These are phyloP conservation scores for Actenoides hombroni DNA, from an alignment of 2,113 vertebrate genomes.

Conservation along the genomic window DNA sequence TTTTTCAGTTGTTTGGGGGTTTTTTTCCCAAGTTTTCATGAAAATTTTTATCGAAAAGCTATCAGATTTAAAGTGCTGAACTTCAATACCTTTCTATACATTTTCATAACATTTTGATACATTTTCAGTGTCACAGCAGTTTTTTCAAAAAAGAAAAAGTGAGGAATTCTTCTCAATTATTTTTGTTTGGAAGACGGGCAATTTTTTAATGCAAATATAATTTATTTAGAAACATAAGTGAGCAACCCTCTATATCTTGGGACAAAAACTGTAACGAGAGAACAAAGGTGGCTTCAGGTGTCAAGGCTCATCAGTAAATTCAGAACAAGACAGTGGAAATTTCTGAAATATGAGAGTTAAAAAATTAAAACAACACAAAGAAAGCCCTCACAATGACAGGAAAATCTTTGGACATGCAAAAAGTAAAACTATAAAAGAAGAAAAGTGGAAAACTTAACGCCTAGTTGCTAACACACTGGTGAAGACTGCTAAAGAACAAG, in stretches of 20 bases:
- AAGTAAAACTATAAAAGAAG: not conserved
- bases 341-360: not conserved
- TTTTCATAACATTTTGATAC: constrained; percentile 37
- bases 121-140: not conserved
- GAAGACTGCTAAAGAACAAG: not conserved
- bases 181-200: not conserved
- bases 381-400: not conserved
- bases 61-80: not conserved
- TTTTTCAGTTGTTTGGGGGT: not conserved
- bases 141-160: not conserved
- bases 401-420: not conserved
- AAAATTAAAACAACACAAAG: not conserved
- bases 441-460: not conserved
- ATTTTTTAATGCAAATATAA: not conserved
- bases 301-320: not conserved
- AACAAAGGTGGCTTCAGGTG: not conserved
- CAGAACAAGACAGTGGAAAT: not conserved
- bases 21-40: not conserved
- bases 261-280: not conserved
- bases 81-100: not conserved
- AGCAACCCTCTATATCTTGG: not conserved
- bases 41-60: not conserved
- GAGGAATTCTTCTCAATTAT: not conserved
- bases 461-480: not conserved
- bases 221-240: not conserved